Percentiles rank a stretch among this genome's conserved stretches.
These are phyloP conservation scores for Strigamia maritima DNA, from an alignment of 2,888 invertebrate species.

Conservation along the genomic window DNA sequence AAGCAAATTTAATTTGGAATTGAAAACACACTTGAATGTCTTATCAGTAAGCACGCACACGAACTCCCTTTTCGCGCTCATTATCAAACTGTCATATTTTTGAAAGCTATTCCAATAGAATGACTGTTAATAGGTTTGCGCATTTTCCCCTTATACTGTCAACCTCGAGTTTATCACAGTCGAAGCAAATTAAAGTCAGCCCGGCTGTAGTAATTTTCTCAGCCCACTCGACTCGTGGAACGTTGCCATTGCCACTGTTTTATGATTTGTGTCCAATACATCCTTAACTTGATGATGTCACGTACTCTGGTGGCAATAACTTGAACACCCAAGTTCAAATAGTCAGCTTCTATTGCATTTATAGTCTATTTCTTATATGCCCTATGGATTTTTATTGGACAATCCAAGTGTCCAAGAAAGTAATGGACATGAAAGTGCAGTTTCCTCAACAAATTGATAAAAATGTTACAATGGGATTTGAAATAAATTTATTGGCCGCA, in stretches of 20 bases:
- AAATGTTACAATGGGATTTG: slow-evolving; percentile 4
- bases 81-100: slow-evolving; percentile 4
- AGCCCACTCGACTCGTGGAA: neutral
- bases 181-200: slow-evolving; percentile 4
- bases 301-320: neutral
- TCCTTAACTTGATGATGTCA: slow-evolving; percentile 4
- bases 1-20: neutral
- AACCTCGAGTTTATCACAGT: neutral
- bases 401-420: slow-evolving; percentile 4
- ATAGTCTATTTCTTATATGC: neutral
- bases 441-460: slow-evolving; percentile 4
- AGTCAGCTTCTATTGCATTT: neutral
- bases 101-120: slow-evolving; percentile 4
- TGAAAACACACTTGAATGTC: neutral
- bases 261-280: slow-evolving; percentile 4
- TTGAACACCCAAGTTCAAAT: neutral
- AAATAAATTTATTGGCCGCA: neutral
- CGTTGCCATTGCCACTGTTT: slow-evolving; percentile 4
- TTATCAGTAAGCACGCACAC: neutral
- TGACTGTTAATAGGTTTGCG: neutral
- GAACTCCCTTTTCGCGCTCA: neutral
- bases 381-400: slow-evolving; percentile 4
- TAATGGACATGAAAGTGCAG: neutral
- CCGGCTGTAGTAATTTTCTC: neutral
- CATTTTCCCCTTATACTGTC: neutral